phyloP scores from a whole-genome alignment of 1,140 invertebrate species.

The Contarinia nasturtii region DNA sequence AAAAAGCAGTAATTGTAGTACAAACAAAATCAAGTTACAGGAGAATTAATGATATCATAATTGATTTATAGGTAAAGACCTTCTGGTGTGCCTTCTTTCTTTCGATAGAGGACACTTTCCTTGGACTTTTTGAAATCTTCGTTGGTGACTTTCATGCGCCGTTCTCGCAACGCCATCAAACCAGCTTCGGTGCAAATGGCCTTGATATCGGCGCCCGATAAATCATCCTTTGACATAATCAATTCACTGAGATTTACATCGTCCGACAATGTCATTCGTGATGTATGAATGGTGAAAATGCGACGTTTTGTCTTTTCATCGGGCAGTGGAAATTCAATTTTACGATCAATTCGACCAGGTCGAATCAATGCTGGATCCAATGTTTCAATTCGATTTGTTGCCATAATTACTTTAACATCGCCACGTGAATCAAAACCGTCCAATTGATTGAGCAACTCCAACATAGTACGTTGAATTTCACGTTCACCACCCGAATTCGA shows the following conservation, averaged over 20 bases:
- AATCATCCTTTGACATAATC: slow-evolving; percentile 98
- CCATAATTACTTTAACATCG: slow-evolving; percentile 97
- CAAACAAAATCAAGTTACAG: not conserved
- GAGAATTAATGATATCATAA: slow-evolving; percentile 7
- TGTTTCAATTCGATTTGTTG: slow-evolving; percentile 98
- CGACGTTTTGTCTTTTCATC: slow-evolving; percentile 98
- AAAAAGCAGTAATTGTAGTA: too few species aligned
- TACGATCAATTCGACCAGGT: slow-evolving; percentile 96
- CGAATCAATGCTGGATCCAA: slow-evolving; percentile 96
- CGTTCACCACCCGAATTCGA: slow-evolving; percentile 98
- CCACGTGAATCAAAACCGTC: slow-evolving; percentile 96
- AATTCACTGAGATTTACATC: slow-evolving; percentile 97
- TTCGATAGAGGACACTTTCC: slow-evolving; percentile 96
- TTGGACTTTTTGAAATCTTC: slow-evolving; percentile 99
- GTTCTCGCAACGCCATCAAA: slow-evolving; percentile 88
- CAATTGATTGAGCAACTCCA: slow-evolving; percentile 95
- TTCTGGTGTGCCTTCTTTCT: slow-evolving; percentile 98
- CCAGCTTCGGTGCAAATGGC: slow-evolving; percentile 99
- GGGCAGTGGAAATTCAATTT: slow-evolving; percentile 98
- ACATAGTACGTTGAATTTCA: slow-evolving; percentile 99
- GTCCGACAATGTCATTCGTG: slow-evolving; percentile 89
- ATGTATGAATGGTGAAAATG: slow-evolving; percentile 98
- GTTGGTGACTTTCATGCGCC: slow-evolving; percentile 98
- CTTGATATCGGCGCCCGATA: slow-evolving; percentile 92
- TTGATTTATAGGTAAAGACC: slow-evolving; percentile 92